A percentile compares a stretch with the other conserved stretches of the same genome.
phyloP scores from a whole-genome alignment of 2,888 invertebrate genomes.

The Slavum lentiscoides region DNA sequence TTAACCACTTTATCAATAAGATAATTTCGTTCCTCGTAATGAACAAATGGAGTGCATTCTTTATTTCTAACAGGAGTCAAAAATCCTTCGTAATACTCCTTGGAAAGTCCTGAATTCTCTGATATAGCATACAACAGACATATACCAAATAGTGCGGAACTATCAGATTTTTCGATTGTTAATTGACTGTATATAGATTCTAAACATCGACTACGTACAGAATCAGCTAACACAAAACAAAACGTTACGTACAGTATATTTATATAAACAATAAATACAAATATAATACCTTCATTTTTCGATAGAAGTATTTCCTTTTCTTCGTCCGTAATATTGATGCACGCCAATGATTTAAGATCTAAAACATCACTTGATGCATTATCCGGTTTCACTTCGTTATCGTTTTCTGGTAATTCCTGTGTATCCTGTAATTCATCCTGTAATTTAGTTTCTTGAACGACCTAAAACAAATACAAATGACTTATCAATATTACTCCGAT shows the following conservation, averaged over 20 bases:
- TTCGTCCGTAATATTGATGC: slow-evolving; percentile 85
- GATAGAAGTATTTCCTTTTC: slow-evolving; percentile 75
- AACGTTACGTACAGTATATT: not conserved
- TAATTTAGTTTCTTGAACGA: slow-evolving; percentile 23
- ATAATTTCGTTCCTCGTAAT: slow-evolving; percentile 58
- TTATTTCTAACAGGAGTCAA: slow-evolving; percentile 67
- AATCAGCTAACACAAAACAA: slow-evolving; percentile 27
- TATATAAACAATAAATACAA: not conserved
- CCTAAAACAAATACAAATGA: slow-evolving; percentile 16
- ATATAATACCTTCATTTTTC: slow-evolving; percentile 55
- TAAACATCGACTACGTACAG: slow-evolving; percentile 55
- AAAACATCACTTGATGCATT: slow-evolving; percentile 55
- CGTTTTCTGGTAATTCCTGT: slow-evolving; percentile 32
- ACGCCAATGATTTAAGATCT: slow-evolving; percentile 57
- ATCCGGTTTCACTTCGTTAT: slow-evolving; percentile 59
- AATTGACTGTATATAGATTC: slow-evolving; percentile 69
- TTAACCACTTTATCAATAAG: slow-evolving; percentile 81
- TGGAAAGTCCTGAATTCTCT: slow-evolving; percentile 82
- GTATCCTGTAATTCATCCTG: not conserved
- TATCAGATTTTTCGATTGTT: slow-evolving; percentile 79
- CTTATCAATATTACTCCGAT: slow-evolving; percentile 1
- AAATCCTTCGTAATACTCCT: slow-evolving; percentile 72
- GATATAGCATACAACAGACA: slow-evolving; percentile 91
- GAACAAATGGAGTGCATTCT: slow-evolving; percentile 22
- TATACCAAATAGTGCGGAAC: slow-evolving; percentile 85